Conservation (phyloP, 2,797 vertebrate species). For the Parauchenoglanis punctatus region DNA sequence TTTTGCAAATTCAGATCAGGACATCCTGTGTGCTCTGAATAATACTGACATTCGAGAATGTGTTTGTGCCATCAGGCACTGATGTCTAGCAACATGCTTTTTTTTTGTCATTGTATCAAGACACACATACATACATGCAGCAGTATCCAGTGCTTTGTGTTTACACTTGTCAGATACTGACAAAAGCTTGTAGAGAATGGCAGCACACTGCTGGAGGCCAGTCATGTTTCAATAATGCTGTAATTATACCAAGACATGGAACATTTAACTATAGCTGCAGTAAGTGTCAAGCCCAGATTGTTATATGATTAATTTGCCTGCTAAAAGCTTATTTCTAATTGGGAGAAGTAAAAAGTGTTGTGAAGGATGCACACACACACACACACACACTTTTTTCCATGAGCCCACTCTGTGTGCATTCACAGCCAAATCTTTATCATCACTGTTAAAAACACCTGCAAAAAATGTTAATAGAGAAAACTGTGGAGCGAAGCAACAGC, state of each 20-base stretch:
- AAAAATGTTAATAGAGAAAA: conserved; percentile 48
- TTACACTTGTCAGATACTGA: conserved; percentile 40
- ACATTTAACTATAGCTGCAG: conserved; percentile 46
- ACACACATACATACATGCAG: background rate
- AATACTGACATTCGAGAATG: conserved; percentile 17
- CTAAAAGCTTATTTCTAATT: conserved; percentile 34
- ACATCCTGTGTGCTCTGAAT: conserved; percentile 14
- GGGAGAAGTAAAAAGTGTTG: conserved; percentile 23
- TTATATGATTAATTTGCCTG: conserved; percentile 41
- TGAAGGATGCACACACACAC: background rate
- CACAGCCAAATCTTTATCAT: conserved; percentile 32
- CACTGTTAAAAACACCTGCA: conserved; percentile 55
- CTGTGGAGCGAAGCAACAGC: conserved; percentile 42
- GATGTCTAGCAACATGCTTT: background rate
- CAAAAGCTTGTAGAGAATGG: conserved; percentile 35
- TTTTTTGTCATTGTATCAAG: background rate
- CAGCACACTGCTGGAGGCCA: conserved; percentile 31
- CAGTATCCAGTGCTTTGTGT: background rate
- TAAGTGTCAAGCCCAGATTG: conserved; percentile 30
- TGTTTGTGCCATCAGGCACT: conserved; percentile 7
- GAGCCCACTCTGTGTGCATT: conserved; percentile 15
- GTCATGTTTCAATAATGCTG: conserved; percentile 49
- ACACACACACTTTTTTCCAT: background rate
- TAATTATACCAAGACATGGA: conserved; percentile 41
- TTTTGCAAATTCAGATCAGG: conserved; percentile 41